These are phyloP conservation scores for Eriosoma lanigerum DNA, from an alignment of 1,140 invertebrate species.

Conservation along the genomic window DNA sequence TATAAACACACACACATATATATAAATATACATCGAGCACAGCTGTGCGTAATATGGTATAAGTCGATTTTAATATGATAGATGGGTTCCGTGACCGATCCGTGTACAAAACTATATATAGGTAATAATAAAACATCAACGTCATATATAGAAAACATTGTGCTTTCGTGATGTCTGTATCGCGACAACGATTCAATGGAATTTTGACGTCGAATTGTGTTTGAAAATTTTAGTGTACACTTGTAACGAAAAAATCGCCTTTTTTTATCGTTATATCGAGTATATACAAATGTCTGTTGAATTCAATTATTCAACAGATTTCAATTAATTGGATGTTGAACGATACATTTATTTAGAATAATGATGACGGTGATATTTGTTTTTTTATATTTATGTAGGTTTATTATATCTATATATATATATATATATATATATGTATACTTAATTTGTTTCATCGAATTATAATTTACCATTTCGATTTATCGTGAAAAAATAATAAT, in stretches of 20 bases:
- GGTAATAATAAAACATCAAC: too few relatives aligned
- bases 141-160: neutral
- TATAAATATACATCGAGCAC: neutral
- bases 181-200: neutral
- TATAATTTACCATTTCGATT: neutral
- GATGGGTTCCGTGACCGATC: neutral
- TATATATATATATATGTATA: too few relatives aligned
- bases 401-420: too few relatives aligned
- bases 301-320: too few relatives aligned
- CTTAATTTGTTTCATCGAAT: neutral
- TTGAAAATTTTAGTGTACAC: neutral
- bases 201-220: neutral
- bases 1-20: too few relatives aligned
- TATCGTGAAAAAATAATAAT: neutral
- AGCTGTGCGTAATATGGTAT: neutral
- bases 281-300: too few relatives aligned
- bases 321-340: too few relatives aligned
- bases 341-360: too few relatives aligned
- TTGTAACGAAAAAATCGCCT: too few relatives aligned
- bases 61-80: slow-evolving; percentile 10
- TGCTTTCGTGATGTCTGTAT: neutral
- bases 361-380: too few relatives aligned
- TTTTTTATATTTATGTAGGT: too few relatives aligned
- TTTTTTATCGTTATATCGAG: too few relatives aligned
- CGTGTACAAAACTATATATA: neutral